Conservation (phyloP, 2,797 vertebrate genomes). For the Falco berigora region DNA sequence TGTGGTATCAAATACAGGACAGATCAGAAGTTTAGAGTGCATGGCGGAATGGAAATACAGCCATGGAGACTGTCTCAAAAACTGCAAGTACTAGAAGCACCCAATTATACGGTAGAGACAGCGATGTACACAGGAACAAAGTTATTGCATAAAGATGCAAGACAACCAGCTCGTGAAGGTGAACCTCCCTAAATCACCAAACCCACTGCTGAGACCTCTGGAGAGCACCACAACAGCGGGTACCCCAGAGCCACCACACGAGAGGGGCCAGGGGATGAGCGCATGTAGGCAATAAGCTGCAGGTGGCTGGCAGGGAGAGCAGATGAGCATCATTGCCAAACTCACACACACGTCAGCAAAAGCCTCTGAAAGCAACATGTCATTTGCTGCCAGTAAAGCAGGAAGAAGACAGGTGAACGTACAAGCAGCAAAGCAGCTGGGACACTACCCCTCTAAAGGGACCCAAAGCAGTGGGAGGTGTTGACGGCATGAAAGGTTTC, state of each 20-base stretch:
- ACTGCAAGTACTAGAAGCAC: background rate
- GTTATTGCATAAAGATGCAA: background rate
- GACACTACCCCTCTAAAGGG: background rate
- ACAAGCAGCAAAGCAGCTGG: background rate
- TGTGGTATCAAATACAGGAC: background rate
- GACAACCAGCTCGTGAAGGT: background rate
- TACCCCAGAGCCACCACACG: rapidly evolving
- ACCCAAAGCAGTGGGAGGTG: background rate
- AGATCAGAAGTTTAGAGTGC: background rate
- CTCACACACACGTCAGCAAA: background rate
- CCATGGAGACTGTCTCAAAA: background rate
- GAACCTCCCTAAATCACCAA: background rate
- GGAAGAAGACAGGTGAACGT: background rate
- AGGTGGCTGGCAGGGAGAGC: background rate
- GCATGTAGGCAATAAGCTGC: rapidly evolving
- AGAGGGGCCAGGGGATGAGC: background rate
- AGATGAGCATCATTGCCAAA: background rate
- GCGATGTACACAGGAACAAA: rapidly evolving
- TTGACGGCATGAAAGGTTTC: background rate
- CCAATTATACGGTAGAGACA: background rate
- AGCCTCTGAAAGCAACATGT: background rate
- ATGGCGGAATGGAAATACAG: background rate
- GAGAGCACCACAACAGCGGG: rapidly evolving
- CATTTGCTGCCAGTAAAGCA: background rate
- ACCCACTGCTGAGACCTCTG: background rate